These are phyloP conservation scores for Caprella mutica DNA, from an alignment of 2,888 invertebrate genomes.

Conservation along the genomic window DNA sequence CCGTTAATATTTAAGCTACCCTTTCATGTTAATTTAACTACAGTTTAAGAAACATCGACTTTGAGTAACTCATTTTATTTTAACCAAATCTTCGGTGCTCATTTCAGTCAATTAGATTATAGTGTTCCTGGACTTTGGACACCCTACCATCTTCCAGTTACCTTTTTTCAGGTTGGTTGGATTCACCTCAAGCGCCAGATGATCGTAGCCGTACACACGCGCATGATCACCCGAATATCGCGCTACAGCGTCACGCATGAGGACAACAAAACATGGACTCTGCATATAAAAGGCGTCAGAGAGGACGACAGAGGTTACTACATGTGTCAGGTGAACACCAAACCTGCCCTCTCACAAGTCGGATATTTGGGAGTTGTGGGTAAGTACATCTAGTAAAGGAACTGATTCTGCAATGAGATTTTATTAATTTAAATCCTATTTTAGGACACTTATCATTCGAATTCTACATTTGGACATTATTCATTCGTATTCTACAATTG, in stretches of 20 bases:
- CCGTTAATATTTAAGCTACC: too few species aligned
- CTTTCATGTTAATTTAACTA: too few species aligned
- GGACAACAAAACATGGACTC: conserved; percentile 80
- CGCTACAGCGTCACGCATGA: conserved; percentile 64
- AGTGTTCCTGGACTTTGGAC: not conserved
- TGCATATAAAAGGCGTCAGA: conserved; percentile 82
- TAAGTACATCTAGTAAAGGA: too few species aligned
- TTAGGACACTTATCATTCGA: too few species aligned
- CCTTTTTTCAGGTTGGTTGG: conserved; percentile 73
- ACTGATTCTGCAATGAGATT: too few species aligned
- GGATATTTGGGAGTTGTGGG: conserved; percentile 87
- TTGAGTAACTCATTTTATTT: too few species aligned
- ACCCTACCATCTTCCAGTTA: too few species aligned
- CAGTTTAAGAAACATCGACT: too few species aligned
- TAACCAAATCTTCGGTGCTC: not conserved
- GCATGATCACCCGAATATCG: conserved; percentile 78
- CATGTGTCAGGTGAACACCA: conserved; percentile 52
- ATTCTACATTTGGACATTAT: too few species aligned
- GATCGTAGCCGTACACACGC: conserved; percentile 82
- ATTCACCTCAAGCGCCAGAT: conserved; percentile 88
- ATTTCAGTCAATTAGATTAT: too few species aligned
- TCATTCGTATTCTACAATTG: too few species aligned
- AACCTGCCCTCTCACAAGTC: conserved; percentile 89
- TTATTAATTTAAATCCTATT: too few species aligned
- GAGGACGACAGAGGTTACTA: conserved; percentile 66